Evolutionary conservation across 2,888 invertebrate species (phyloP), one percentile per base, ranked within the genome.

Genomic region (Erebia epiphron): DNA sequence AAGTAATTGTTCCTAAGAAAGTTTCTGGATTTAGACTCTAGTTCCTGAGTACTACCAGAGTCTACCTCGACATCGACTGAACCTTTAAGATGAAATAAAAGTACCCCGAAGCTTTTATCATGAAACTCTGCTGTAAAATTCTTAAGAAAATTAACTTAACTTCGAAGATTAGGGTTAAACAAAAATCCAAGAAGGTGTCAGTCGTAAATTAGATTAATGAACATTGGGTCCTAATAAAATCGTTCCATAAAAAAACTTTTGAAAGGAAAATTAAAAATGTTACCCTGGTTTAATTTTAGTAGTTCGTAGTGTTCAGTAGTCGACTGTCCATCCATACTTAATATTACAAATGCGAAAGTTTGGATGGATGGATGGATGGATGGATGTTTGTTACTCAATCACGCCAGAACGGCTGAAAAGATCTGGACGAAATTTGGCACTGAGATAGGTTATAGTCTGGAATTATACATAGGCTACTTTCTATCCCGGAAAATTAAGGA

Each of bases 81-180:
- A 35, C 56, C 58, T 57, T 69, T 69, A 3, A 3, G 3, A 63
- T 43, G 10, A 63, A 69, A 57, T 69, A 41, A 68, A 62, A 68
- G 52, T 56, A 7, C 16, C 16, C 18, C 26, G 1, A 49, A 67
- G 18, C 65, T 69, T 69, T 57, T 64, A 64, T 63, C 46, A 26
- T 54, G 9, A 16, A 46, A 60, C n/a, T 46, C 16, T 61, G 54
- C 56, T 66, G 35, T 50, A 52, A 64, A 64, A 60, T 69, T 64
- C 41, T 60, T 57, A 35, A 64, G 64, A 64, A 21, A 50, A 50
- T 65, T 58, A 14, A 69, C n/a, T 43, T 43, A 65, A 65, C 43
- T 65, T 68, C 21, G 13, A 67, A 60, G 67, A 49, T 58, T 49
- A 58, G 49, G 50, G 56, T 65, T 65, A 56, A 65, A 43, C 8